Base-by-base conservation (phyloP, 2,888 invertebrate genomes). In the Palloptera scutellata region DNA sequence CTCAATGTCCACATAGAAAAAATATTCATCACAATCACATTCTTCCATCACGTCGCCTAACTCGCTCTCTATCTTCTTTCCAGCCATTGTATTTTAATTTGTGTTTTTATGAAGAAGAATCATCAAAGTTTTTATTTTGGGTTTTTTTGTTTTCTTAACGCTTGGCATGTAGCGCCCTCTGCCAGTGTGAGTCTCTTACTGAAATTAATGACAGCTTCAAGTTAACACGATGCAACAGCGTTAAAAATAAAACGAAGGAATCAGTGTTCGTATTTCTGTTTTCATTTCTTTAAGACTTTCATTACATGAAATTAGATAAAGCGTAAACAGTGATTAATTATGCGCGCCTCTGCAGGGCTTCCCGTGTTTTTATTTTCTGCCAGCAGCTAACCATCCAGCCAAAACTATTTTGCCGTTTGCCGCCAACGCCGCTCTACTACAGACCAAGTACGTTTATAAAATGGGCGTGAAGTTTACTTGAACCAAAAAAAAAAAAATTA, bases 201-300 rank as follows among this genome's bases (percentile, higher is more conserved):
- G 40, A 66, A 66, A 66, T 66, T 66, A 66, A 66, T 66, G 66
- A 61, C 66, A 66, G 40, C 51, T 12, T 61, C 61, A 48, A 61
- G 55, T 51, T 40, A 53, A 61, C 17, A 57, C 61, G 66, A 66
- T 54, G 52, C 55, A 61, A 57, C 51, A 54, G 61, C 51, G 57
- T 55, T 52, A 66, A 61, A 20, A 12, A 20, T 13, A 12, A 20
- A 30, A 30, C 30, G 2, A 4, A 30, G 30, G 6, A 30, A 30
- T 30, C 30, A 30, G 3, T 30, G 30, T 40, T 57, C 12, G 3
- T 19, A 10, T 55, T 55, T 55, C 19, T 57, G 9, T 57, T 51
- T 41, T 45, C 19, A 53, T 11, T 57, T 57, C 12, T 64, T 17
- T 48, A 48, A 43, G 54, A 30, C 12, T 60, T 65, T 64, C 48